Conservation (phyloP, 2,113 vertebrate genomes). For the Thunnus thynnus region DNA sequence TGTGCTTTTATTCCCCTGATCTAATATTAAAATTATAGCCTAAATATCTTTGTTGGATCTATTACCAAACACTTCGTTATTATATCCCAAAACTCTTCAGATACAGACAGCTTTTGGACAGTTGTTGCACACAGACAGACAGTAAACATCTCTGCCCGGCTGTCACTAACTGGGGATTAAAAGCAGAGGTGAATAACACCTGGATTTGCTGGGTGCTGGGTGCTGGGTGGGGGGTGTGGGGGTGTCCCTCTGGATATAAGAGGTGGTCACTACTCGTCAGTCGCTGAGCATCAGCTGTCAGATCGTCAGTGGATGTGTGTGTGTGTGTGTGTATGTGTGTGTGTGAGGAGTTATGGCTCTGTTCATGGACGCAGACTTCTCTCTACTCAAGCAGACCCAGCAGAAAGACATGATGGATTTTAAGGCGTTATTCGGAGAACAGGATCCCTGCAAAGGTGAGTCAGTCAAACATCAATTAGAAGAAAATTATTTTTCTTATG, state of each 20-base stretch:
- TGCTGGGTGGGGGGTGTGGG: not conserved
- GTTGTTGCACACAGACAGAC: too few species aligned
- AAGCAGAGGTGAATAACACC: constrained; percentile 31
- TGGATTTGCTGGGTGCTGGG: constrained; percentile 12
- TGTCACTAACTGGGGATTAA: constrained; percentile 22
- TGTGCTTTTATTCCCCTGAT: too few species aligned
- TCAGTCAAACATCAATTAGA: not conserved
- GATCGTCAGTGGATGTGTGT: not conserved
- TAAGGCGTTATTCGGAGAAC: constrained; percentile 65
- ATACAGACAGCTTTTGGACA: too few species aligned
- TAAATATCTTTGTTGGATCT: too few species aligned
- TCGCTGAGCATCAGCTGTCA: constrained; percentile 11
- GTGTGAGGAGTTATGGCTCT: constrained; percentile 64
- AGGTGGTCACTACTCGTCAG: constrained; percentile 48
- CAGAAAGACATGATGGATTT: constrained; percentile 64
- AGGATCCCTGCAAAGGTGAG: constrained; percentile 73
- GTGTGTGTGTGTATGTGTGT: not conserved
- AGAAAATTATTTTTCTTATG: too few species aligned
- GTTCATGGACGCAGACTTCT: constrained; percentile 71
- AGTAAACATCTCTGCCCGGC: constrained; percentile 1
- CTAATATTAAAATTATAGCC: too few species aligned
- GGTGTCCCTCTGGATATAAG: constrained; percentile 56
- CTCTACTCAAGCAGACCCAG: constrained; percentile 59
- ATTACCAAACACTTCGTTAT: too few species aligned
- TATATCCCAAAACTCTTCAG: too few species aligned